Base-by-base conservation (phyloP, 2,888 invertebrate genomes). In the Sisyra nigra region DNA sequence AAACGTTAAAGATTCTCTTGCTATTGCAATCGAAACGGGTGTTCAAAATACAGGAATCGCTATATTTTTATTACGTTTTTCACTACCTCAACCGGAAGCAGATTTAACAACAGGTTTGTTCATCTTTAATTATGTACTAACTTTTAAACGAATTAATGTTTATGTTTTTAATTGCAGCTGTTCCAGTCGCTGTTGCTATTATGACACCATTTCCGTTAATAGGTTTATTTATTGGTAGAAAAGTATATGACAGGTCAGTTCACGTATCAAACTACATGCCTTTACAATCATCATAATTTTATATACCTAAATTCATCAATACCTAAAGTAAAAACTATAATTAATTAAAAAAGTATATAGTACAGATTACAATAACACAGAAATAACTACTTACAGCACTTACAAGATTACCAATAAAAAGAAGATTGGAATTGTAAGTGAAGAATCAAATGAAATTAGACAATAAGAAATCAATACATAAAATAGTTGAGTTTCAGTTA, bases 21-120 rank as follows among this genome's bases (percentile, higher is more conserved):
- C 94, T 4, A 91, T 94, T 54, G 80, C 87, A 39, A 80, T 94
- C 40, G 94, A 94, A 67, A 86, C 88, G 3, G 91, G 93, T 41
- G 79, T 93, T 42, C 92, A 93, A 65, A 94, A 94, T 64, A 91
- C 92, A 0, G 92, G 91, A 35, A 79, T 94, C 48, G 74, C 92
- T 1, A 92, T 94, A 54, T 87, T 93, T 60, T 67, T 94, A 51
- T 65, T 94, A 42, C 66, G 83, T 44, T 79, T 87, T 55, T 77
- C 86, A 3, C 67, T 94, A 45, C 74, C 74, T 0, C 84, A 88
- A 54, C 93, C 93, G 0, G 80, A 82, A 49, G 86, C 84, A 0
- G 92, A 93, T 64, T 67, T 93, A 36, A 87, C 92, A 3, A 87
- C 89, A 36, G 79, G 82, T 81, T 60, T 57, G 49, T 48, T 32